Conservation (phyloP, 2,113 vertebrate genomes). For the Callipepla californica region DNA sequence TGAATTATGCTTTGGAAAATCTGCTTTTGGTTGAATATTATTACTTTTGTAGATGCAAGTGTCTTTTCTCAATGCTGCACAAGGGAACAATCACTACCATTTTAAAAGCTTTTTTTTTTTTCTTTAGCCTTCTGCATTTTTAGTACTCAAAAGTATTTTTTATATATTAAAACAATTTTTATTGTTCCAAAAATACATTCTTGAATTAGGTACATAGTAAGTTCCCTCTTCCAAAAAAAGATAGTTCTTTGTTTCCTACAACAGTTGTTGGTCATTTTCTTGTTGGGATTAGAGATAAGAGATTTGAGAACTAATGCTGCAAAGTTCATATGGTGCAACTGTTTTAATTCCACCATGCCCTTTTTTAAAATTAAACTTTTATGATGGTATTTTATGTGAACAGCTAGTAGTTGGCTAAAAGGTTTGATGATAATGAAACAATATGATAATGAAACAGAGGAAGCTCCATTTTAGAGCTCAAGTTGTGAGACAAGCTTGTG, state of each 20-base stretch:
- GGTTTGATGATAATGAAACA: not conserved
- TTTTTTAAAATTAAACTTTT: not conserved
- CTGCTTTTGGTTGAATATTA: slow-evolving; percentile 20
- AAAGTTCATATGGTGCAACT: not conserved
- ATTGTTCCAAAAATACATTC: slow-evolving; percentile 26
- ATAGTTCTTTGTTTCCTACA: slow-evolving; percentile 1
- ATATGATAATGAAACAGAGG: not conserved
- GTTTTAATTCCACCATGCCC: not conserved
- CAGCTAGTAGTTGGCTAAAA: not conserved
- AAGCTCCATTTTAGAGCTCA: not conserved
- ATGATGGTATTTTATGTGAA: not conserved
- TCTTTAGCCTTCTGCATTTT: slow-evolving; percentile 23
- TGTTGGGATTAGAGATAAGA: not conserved
- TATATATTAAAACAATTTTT: not conserved
- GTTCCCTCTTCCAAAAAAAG: not conserved
- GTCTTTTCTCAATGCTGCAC: not conserved
- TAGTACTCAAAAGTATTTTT: slow-evolving; percentile 11
- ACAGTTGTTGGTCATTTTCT: not conserved
- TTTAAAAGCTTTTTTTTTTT: slow-evolving; percentile 27
- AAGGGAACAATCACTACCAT: not conserved
- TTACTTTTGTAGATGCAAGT: not conserved
- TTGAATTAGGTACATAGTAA: slow-evolving; percentile 25
- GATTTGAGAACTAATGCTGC: not conserved
- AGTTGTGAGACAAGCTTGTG: not conserved
- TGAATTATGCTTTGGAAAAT: slow-evolving; percentile 22